phyloP scores from a whole-genome alignment of 2,113 vertebrate genomes.

The Phodopus roborovskii region DNA sequence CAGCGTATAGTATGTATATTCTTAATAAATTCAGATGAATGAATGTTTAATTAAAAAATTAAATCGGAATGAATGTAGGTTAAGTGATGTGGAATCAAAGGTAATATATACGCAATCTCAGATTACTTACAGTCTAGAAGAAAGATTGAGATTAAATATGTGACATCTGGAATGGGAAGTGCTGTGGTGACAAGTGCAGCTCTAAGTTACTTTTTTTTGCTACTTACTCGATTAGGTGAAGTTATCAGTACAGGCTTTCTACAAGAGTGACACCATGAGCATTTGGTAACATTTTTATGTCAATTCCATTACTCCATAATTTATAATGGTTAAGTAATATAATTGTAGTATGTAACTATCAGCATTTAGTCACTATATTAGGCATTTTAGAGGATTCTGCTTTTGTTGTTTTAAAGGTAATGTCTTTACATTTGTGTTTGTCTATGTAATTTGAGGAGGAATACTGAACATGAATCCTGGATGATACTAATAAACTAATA shows the following conservation, averaged over 20 bases:
- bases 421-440: conserved; percentile 89
- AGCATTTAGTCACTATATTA: conserved; percentile 38
- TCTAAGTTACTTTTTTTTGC: not conserved
- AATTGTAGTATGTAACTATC: conserved; percentile 1
- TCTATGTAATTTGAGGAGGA: conserved; percentile 90
- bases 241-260: conserved; percentile 33
- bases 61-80: not conserved
- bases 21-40: conserved; percentile 35
- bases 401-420: not conserved
- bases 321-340: not conserved
- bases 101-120: not conserved
- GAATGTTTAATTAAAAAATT: conserved; percentile 47
- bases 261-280: not conserved
- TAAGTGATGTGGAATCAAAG: conserved; percentile 51
- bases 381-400: not conserved
- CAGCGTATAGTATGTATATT: not conserved
- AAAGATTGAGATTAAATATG: not conserved
- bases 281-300: conserved; percentile 41
- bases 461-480: conserved; percentile 90
- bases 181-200: not conserved
- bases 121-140: conserved; percentile 14
- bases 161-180: not conserved
- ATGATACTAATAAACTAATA: conserved; percentile 92
- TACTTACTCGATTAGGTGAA: not conserved
- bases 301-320: conserved; percentile 21